A percentile compares a stretch with the other conserved stretches of the same genome.
phyloP scores from a whole-genome alignment of 2,113 vertebrate species.

The Albula glossodonta region DNA sequence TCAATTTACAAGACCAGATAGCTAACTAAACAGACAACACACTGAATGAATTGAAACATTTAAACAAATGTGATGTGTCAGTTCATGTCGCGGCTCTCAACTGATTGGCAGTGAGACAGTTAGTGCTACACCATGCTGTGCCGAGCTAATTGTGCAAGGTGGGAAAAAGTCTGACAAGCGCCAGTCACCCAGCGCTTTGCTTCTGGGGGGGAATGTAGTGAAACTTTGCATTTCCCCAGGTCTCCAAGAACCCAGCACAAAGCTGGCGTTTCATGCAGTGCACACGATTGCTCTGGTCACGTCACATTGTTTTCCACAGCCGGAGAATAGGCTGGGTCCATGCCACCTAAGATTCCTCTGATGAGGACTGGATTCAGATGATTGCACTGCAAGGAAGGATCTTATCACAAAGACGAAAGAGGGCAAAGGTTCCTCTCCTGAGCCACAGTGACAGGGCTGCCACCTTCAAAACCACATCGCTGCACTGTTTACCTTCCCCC shows the following conservation, averaged over 20 bases:
- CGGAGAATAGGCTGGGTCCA: background rate
- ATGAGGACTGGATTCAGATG: background rate
- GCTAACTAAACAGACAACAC: too few relatives aligned
- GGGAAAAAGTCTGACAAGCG: conserved; percentile 27
- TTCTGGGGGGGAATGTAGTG: conserved; percentile 27
- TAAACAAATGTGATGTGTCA: background rate
- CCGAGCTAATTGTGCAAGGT: background rate
- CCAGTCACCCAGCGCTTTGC: background rate
- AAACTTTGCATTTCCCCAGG: conserved; percentile 42
- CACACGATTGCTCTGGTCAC: conserved; percentile 47
- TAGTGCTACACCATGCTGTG: background rate
- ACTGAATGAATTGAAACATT: background rate
- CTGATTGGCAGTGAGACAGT: background rate
- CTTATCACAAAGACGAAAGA: background rate
- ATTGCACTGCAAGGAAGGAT: background rate
- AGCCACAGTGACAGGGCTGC: background rate
- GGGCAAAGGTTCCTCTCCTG: background rate
- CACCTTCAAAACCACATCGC: background rate
- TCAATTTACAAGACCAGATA: too few relatives aligned
- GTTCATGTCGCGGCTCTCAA: background rate
- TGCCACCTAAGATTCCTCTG: background rate
- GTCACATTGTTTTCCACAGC: conserved; percentile 44
- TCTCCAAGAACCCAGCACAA: conserved; percentile 43
- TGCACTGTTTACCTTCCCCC: background rate
- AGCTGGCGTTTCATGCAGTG: conserved; percentile 39